Base-by-base conservation (phyloP, 2,113 vertebrate genomes). In the Syrrhaptes paradoxus region DNA sequence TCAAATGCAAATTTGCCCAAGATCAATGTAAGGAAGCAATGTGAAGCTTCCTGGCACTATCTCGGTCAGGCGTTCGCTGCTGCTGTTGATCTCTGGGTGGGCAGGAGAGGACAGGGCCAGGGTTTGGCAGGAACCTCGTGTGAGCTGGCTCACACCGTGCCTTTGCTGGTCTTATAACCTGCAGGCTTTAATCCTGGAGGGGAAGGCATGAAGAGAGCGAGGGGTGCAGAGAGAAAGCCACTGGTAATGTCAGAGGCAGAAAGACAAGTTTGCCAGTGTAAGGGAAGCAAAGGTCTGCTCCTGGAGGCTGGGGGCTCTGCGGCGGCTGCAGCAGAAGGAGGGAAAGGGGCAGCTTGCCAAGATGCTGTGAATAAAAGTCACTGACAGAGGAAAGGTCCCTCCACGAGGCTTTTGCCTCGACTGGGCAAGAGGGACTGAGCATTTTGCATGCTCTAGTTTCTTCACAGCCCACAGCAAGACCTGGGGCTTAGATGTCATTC, bases 31-130 rank as follows among this genome's bases (percentile, higher is more conserved):
- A 45, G 51, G 29, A 59, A 32, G 14, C 16, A 45, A 31, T 0
- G 1, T 16, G 17, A 70, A 80, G 25, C 55, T 68, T 54, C 34
- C 61, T 17, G 43, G 29, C 46, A 36, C 22, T 26, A 3, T 7
- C 46, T 41, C 0, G 0, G 45, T 8, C 7, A 5, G 29, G 19
- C 0, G 2, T 52, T 55, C 31, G 48, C 45, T 17, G 16, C 59
- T 72, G 75, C 13, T 55, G 55, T 26, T 16, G 16, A 55, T 34
- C 55, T 24, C 32, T 18, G 41, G 28, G 17, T 0, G 0, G 22
- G 41, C 72, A 79, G 54, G 29, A 66, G 83, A 80, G 43, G 45
- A 21, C 34, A 31, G 38, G 34, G 55, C 6, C 14, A 11, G 46
- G 7, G 9, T 36, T n/a, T 41, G 45, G 58, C 28, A 45, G 52